phyloP scores from a whole-genome alignment of 2,888 invertebrate species.

The Pollenia amentaria region DNA sequence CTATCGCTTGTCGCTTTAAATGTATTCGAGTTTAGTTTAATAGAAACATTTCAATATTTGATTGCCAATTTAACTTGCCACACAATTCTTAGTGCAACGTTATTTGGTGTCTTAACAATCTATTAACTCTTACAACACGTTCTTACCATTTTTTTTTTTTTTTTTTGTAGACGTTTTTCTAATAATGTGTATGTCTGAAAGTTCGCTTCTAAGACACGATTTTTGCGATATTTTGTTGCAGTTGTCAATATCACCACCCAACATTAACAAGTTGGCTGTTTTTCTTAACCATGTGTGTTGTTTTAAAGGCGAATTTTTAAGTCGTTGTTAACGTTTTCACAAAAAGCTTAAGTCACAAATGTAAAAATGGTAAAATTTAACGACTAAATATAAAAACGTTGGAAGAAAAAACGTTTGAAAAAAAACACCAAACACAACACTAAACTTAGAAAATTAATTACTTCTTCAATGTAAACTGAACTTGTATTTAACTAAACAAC shows the following conservation, averaged over 20 bases:
- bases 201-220: constrained; percentile 40
- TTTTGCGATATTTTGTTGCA: constrained; percentile 25
- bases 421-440: constrained; percentile 35
- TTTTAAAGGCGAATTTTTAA: constrained; percentile 19
- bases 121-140: constrained; percentile 62
- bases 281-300: neutral
- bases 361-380: constrained; percentile 38
- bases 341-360: constrained; percentile 42
- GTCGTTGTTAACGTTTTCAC: constrained; percentile 13
- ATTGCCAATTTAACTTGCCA: constrained; percentile 59
- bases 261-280: neutral
- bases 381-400: constrained; percentile 30
- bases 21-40: constrained; percentile 29
- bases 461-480: constrained; percentile 69
- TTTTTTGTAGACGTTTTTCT: neutral
- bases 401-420: neutral
- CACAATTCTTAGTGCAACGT: constrained; percentile 49
- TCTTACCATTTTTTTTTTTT: constrained; percentile 1
- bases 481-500: constrained; percentile 64
- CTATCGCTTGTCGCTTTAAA: constrained; percentile 23
- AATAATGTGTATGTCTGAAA: neutral
- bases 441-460: constrained; percentile 68
- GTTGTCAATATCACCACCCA: constrained; percentile 15
- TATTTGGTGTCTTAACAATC: constrained; percentile 53
- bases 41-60: constrained; percentile 50